Conservation (phyloP, 1,140 invertebrate species). For the Scaptodrosophila lebanonensis region DNA sequence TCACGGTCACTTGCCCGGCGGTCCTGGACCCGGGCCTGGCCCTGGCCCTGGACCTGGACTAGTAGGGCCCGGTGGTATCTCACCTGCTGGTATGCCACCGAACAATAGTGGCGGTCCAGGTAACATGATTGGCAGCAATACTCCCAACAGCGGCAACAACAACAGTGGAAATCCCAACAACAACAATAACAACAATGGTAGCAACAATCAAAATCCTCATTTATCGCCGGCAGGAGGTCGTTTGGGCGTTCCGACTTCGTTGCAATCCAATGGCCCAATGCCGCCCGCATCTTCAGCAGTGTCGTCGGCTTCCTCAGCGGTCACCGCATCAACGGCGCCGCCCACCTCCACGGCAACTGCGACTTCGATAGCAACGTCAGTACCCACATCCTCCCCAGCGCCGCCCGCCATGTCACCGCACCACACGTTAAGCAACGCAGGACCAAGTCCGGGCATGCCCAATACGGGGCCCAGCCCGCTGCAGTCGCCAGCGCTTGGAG, state of each 20-base stretch:
- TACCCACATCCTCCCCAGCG: conserved; percentile 74
- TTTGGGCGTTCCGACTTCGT: conserved; percentile 54
- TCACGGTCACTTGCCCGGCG: conserved; percentile 66
- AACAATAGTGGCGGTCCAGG: conserved; percentile 23
- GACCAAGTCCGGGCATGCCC: conserved; percentile 62
- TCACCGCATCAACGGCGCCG: conserved; percentile 33
- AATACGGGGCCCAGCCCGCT: conserved; percentile 66
- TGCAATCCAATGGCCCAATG: conserved; percentile 65
- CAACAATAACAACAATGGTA: conserved; percentile 47
- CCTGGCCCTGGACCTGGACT: conserved; percentile 48
- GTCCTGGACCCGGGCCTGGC: conserved; percentile 62
- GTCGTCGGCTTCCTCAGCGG: conserved; percentile 39
- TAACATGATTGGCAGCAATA: conserved; percentile 42
- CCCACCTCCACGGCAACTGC: conserved; percentile 41
- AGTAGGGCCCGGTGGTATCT: conserved; percentile 59
- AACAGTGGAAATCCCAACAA: conserved; percentile 31
- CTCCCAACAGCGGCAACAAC: conserved; percentile 18
- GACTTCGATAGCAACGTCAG: conserved; percentile 62
- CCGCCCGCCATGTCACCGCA: conserved; percentile 73
- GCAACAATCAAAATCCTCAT: conserved; percentile 71
- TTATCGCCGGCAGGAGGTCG: conserved; percentile 62
- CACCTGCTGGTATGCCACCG: conserved; percentile 43
- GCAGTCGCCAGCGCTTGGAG: conserved; percentile 60
- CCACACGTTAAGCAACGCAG: conserved; percentile 62
- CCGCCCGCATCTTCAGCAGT: conserved; percentile 32